Evolutionary conservation across 2,888 invertebrate genomes (phyloP).

Genomic region (Acanthosepion lycidas): DNA sequence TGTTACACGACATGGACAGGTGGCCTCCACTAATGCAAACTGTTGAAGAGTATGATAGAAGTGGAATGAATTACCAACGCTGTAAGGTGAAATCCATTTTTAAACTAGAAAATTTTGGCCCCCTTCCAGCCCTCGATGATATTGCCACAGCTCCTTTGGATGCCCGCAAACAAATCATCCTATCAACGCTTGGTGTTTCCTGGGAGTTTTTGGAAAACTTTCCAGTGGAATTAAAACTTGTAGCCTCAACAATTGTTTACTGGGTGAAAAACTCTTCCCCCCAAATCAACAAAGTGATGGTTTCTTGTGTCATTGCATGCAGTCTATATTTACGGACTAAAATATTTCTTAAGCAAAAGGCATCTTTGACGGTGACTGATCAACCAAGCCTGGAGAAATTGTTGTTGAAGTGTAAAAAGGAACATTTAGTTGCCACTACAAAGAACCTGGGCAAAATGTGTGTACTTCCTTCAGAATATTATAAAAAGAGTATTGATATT

Average conservation of each 20-base stretch:
- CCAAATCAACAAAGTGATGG: conserved; percentile 55
- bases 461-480: conserved; percentile 48
- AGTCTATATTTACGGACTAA: conserved; percentile 51
- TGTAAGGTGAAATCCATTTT: conserved; percentile 53
- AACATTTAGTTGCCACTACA: conserved; percentile 46
- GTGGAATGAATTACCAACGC: conserved; percentile 58
- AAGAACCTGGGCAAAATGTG: conserved; percentile 55
- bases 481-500: neutral
- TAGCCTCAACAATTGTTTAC: conserved; percentile 54
- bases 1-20: conserved; percentile 53
- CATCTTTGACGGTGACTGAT: neutral
- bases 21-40: conserved; percentile 34
- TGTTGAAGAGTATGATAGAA: conserved; percentile 66
- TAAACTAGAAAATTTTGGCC: conserved; percentile 50
- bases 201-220: conserved; percentile 15
- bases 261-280: conserved; percentile 64
- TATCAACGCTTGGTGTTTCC: conserved; percentile 49
- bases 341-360: neutral
- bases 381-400: neutral
- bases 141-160: conserved; percentile 49
- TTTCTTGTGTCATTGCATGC: conserved; percentile 57
- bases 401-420: neutral
- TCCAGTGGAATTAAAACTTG: conserved; percentile 50
- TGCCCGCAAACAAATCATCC: conserved; percentile 47
- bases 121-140: conserved; percentile 53